A percentile compares a stretch with the other conserved stretches of the same genome.
Conservation (phyloP, 2,797 vertebrate species). For the Bovichtus diacanthus region DNA sequence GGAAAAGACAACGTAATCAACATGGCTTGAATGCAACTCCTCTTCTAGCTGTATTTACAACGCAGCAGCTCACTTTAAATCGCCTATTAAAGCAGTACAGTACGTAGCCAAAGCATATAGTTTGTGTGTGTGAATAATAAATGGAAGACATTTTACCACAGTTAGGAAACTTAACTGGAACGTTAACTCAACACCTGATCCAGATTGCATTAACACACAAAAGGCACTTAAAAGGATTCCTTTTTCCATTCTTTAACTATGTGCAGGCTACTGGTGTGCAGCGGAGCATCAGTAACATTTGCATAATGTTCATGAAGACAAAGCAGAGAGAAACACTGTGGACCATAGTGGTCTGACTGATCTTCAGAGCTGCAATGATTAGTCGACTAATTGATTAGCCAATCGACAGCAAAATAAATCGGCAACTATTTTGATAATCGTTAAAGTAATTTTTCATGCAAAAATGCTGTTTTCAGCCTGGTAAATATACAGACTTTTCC, state of each 20-base stretch:
- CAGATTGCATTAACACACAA: background rate
- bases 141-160: background rate
- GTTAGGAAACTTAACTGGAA: background rate
- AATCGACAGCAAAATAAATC: too few species aligned
- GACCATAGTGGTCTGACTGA: background rate
- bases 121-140: slow-evolving; percentile 1
- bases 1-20: slow-evolving; percentile 6
- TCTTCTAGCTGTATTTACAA: slow-evolving; percentile 14
- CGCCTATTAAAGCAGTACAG: background rate
- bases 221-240: background rate
- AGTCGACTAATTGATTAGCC: too few species aligned
- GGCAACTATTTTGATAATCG: too few species aligned
- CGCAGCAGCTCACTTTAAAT: slow-evolving; percentile 11
- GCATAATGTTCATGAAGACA: background rate
- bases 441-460: too few species aligned
- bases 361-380: too few species aligned
- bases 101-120: background rate
- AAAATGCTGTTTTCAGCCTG: too few species aligned
- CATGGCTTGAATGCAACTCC: background rate
- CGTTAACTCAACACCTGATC: background rate
- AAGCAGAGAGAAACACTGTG: background rate
- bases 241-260: background rate
- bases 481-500: too few species aligned
- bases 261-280: background rate
- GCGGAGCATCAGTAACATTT: background rate